Percentiles rank a stretch among this genome's conserved stretches.
phyloP scores from a whole-genome alignment of 2,888 invertebrate species.

The Drosophila algonquin region DNA sequence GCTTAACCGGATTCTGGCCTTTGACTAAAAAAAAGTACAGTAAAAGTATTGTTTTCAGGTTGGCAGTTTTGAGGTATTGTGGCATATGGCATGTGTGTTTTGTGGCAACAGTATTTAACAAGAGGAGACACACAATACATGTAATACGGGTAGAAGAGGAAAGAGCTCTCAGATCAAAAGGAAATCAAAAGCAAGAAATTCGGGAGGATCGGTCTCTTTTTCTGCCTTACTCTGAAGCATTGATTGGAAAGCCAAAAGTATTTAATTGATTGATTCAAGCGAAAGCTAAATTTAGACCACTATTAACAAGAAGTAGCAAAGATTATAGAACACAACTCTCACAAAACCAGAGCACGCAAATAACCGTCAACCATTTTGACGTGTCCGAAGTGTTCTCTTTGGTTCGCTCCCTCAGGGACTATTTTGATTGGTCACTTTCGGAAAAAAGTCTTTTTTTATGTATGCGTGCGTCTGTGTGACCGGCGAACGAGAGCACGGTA shows the following conservation, averaged over 20 bases:
- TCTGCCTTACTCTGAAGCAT: not conserved
- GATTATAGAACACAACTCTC: not conserved
- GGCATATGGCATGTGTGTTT: not conserved
- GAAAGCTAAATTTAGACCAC: too few relatives aligned
- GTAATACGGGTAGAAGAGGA: not conserved
- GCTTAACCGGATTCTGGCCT: conserved; percentile 85
- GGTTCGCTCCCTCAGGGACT: too few relatives aligned
- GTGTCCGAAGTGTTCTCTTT: too few relatives aligned
- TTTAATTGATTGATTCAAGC: not conserved
- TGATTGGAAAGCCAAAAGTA: not conserved
- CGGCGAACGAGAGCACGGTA: too few relatives aligned
- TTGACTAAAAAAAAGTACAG: conserved; percentile 80
- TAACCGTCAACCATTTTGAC: too few relatives aligned
- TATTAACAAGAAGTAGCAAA: not conserved
- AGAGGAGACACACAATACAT: not conserved
- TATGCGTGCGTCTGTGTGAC: too few relatives aligned
- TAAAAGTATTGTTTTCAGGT: conserved; percentile 50
- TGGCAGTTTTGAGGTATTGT: not conserved
- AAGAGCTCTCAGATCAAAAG: not conserved
- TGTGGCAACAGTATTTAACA: conserved; percentile 3
- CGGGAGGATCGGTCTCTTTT: not conserved
- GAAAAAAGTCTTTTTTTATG: too few relatives aligned
- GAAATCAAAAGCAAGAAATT: not conserved
- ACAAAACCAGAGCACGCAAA: too few relatives aligned
- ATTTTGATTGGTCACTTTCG: too few relatives aligned